Evolutionary conservation across 2,797 vertebrate species (phyloP).

Genomic region (Eutrigla gurnardus): DNA sequence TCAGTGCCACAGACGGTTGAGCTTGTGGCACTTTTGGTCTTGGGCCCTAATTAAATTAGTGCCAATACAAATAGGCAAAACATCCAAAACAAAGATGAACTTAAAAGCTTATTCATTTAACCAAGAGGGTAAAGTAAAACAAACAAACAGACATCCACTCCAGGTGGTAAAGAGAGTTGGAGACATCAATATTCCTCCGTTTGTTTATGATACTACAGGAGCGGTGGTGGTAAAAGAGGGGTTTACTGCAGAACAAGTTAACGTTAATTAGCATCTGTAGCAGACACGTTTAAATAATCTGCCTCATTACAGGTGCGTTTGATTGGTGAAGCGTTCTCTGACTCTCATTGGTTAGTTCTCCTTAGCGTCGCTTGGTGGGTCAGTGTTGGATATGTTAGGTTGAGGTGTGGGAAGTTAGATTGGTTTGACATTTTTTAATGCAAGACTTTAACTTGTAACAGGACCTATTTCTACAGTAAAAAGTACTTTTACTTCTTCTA

Average conservation of each 20-base stretch:
- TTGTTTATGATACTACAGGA: not conserved
- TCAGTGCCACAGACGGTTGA: too few species aligned
- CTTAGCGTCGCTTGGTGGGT: too few species aligned
- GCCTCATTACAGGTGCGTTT: not conserved
- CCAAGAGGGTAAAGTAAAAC: not conserved
- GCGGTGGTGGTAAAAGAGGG: rapidly evolving
- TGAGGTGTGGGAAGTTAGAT: too few species aligned
- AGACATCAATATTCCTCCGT: not conserved
- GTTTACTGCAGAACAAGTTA: not conserved
- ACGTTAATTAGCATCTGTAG: not conserved
- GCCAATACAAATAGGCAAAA: too few species aligned
- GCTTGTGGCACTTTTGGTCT: too few species aligned
- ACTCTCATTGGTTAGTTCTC: not conserved
- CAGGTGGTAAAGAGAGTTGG: not conserved
- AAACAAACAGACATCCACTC: not conserved
- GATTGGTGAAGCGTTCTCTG: not conserved
- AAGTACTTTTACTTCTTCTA: too few species aligned
- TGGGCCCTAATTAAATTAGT: too few species aligned
- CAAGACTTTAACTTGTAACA: not conserved
- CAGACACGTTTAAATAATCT: not conserved
- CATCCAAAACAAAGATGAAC: too few species aligned
- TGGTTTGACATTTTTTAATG: not conserved
- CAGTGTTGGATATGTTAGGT: too few species aligned
- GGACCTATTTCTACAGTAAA: not conserved
- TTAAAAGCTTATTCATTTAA: not conserved